Evolutionary conservation across 1,140 invertebrate genomes (phyloP), one percentile per base, ranked within the genome.

Genomic region (Chlorops oryzae): DNA sequence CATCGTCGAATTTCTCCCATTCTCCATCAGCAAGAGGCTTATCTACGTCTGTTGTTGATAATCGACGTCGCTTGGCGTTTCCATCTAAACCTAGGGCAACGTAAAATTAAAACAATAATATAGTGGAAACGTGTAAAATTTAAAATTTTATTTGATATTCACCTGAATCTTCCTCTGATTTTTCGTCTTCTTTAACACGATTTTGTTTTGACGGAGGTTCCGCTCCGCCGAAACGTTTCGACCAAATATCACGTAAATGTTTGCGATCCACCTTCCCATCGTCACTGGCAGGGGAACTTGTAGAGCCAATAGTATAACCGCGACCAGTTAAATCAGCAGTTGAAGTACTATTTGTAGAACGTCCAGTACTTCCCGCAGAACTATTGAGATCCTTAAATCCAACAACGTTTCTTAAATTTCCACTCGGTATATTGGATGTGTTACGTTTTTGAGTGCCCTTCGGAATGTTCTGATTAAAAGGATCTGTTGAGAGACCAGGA

Each of bases 181-280:
- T 50, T 24, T 20, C 27, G 3, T 5, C 38, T 12, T 25, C 20
- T 5, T 46, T 13, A n/a, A n/a, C n/a, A n/a, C n/a, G n/a, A n/a
- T n/a, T n/a, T n/a, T n/a, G 18, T 22, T 40, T 34, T 27, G 9
- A 25, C 2, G 25, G 13, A 15, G 24, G 13, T 4, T 3, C 41
- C 15, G 1, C 22, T 12, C 23, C 28, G 7, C 35, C 50, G 40
- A 61, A 68, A 13, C 59, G 59, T 23, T 65, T 57, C 0, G 56
- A 28, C 51, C 62, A 61, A 1, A 60, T 4, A 2, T 65, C 43
- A 17, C 62, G 62, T 22, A 69, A 28, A 27, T 66, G 52, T 13
- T 58, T 44, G 2, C 43, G 52, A 21, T 57, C 56, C 3, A 54
- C 47, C 3, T 38, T 4, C 45, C 15, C 17, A 13, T 25, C 23